These are phyloP conservation scores for Drosophila tropicalis DNA, from an alignment of 1,140 invertebrate genomes.

Conservation along the genomic window DNA sequence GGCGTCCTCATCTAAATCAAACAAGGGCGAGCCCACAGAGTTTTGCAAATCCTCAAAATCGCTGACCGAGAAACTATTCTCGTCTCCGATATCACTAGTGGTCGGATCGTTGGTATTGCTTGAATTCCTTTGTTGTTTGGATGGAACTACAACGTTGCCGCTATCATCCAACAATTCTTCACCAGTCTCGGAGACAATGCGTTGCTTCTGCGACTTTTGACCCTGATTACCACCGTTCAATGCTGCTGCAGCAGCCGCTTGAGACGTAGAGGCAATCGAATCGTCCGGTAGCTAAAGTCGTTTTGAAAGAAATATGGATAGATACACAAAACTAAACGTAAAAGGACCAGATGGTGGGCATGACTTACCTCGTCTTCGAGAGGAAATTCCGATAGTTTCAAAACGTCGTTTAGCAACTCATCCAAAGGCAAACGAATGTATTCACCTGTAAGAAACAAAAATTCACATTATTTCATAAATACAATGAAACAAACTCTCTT, in stretches of 20 bases:
- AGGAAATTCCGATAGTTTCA: conserved; percentile 73
- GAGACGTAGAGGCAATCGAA: conserved; percentile 74
- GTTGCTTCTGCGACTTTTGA: conserved; percentile 1
- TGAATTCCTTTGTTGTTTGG: conserved; percentile 25
- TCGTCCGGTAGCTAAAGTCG: conserved; percentile 53
- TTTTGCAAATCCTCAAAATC: conserved; percentile 72
- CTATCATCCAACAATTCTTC: conserved; percentile 49
- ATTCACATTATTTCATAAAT: conserved; percentile 4
- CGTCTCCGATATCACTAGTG: conserved; percentile 31
- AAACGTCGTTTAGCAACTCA: conserved; percentile 81
- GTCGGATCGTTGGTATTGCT: conserved; percentile 25
- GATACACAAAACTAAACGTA: not conserved
- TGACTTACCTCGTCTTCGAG: conserved; percentile 72
- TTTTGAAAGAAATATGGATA: not conserved
- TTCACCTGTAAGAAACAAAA: conserved; percentile 66
- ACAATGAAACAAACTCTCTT: conserved; percentile 21
- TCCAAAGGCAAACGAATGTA: conserved; percentile 81
- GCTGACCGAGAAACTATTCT: conserved; percentile 44
- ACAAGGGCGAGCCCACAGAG: conserved; percentile 76
- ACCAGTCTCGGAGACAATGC: conserved; percentile 60
- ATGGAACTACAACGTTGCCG: conserved; percentile 14
- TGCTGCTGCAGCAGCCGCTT: conserved; percentile 70
- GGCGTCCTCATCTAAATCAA: conserved; percentile 83
- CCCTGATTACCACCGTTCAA: conserved; percentile 45
- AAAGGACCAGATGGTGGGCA: not conserved